A percentile compares a stretch with the other conserved stretches of the same genome.
Conservation (phyloP, 2,888 invertebrate genomes). For the Pollenia labialis region DNA sequence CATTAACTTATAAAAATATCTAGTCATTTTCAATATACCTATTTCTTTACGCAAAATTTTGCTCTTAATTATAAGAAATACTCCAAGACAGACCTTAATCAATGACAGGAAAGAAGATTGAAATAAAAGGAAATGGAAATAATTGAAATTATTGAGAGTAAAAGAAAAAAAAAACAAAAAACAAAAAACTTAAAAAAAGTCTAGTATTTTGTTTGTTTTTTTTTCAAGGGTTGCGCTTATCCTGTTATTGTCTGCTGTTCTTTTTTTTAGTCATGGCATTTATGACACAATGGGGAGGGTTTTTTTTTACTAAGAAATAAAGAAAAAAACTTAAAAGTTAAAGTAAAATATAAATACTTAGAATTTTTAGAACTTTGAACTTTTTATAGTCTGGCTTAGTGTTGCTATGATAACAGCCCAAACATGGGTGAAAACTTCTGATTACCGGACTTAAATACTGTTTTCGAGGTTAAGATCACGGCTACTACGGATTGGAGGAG, state of each 20-base stretch:
- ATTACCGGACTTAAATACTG: no score
- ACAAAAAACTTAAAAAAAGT: constrained; percentile 13
- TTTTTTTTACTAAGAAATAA: no score
- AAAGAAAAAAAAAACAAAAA: neutral
- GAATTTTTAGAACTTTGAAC: no score
- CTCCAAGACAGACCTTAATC: neutral
- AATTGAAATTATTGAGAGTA: neutral
- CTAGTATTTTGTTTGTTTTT: constrained; percentile 51
- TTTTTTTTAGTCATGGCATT: neutral
- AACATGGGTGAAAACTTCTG: no score
- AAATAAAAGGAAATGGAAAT: constrained; percentile 27
- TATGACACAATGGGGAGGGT: constrained; percentile 3
- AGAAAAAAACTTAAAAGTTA: no score
- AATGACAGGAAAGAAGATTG: neutral
- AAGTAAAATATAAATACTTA: no score
- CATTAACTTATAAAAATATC: constrained; percentile 7
- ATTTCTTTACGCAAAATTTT: neutral
- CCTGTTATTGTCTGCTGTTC: constrained; percentile 38
- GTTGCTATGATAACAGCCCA: no score
- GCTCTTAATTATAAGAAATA: neutral
- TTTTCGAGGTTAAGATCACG: no score
- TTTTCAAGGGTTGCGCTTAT: constrained; percentile 33
- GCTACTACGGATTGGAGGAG: no score
- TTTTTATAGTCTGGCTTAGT: no score
- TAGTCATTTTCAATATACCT: constrained; percentile 1